Evolutionary conservation across 2,113 vertebrate genomes (phyloP).

Genomic region (Salvator merianae): DNA sequence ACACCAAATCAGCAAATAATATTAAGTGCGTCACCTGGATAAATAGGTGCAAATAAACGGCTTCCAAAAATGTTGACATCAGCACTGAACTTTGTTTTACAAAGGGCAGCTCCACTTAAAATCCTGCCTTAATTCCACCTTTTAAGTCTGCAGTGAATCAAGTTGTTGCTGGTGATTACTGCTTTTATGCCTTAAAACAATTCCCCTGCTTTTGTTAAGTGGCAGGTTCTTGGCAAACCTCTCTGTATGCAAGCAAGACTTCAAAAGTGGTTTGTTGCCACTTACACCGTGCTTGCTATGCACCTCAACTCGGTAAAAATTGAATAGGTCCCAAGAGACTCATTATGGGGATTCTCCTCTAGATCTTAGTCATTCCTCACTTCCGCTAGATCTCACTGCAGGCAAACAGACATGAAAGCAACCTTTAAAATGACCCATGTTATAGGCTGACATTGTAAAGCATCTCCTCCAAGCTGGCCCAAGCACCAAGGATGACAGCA

Average conservation of each 20-base stretch:
- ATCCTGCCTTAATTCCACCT: background rate
- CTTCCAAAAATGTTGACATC: background rate
- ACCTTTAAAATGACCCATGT: background rate
- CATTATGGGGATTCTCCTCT: background rate
- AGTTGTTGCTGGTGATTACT: background rate
- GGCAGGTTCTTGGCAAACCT: background rate
- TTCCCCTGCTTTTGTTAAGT: background rate
- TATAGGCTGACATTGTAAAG: background rate
- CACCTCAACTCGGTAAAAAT: background rate
- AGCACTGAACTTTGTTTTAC: constrained; percentile 6
- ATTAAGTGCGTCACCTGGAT: background rate
- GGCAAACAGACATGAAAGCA: background rate
- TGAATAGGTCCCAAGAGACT: background rate
- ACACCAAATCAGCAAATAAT: background rate
- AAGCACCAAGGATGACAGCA: background rate
- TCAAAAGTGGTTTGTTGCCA: background rate
- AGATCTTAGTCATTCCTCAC: background rate
- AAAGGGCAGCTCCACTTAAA: background rate
- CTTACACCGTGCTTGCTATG: background rate
- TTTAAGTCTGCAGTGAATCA: constrained; percentile 2
- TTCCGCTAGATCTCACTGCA: too few species aligned
- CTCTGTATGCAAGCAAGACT: background rate
- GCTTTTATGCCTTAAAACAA: background rate
- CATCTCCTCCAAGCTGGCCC: background rate
- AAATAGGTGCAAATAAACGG: background rate